phyloP scores from a whole-genome alignment of 2,113 vertebrate genomes.

The Guaruba guarouba region DNA sequence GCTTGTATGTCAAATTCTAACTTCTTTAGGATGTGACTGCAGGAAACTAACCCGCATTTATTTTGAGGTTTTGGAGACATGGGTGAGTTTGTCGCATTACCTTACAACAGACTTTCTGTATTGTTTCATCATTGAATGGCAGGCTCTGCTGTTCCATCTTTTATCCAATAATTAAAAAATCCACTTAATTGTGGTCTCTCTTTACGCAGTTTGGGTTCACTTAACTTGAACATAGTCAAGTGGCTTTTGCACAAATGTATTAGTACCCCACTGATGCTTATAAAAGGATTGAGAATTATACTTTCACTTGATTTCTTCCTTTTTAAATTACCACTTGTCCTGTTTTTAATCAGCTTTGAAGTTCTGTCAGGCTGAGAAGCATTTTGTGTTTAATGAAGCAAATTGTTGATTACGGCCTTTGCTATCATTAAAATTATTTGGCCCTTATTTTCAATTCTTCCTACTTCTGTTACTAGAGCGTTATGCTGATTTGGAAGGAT shows the following conservation, averaged over 20 bases:
- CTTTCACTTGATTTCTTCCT: conserved; percentile 53
- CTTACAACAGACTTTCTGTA: not conserved
- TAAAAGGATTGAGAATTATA: conserved; percentile 42
- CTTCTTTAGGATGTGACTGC: not conserved
- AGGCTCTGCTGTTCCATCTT: not conserved
- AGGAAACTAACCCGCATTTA: not conserved
- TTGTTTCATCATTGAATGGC: not conserved
- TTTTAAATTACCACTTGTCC: conserved; percentile 60
- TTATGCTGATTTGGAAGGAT: conserved; percentile 3
- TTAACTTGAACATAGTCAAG: conserved; percentile 36
- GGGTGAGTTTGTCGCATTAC: not conserved
- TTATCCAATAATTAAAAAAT: not conserved
- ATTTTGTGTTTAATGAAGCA: conserved; percentile 55
- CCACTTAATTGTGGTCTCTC: not conserved
- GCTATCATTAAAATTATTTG: conserved; percentile 18
- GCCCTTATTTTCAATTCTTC: not conserved
- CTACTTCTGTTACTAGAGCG: conserved; percentile 1
- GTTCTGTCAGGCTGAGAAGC: conserved; percentile 46
- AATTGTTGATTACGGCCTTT: conserved; percentile 51
- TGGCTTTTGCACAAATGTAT: conserved; percentile 41
- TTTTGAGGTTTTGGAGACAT: not conserved
- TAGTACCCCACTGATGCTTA: conserved; percentile 7
- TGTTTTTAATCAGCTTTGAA: conserved; percentile 53
- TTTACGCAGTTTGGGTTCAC: not conserved
- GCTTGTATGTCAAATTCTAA: not conserved